Evolutionary conservation across 2,888 invertebrate species (phyloP).

Genomic region (Polia nebulosa): DNA sequence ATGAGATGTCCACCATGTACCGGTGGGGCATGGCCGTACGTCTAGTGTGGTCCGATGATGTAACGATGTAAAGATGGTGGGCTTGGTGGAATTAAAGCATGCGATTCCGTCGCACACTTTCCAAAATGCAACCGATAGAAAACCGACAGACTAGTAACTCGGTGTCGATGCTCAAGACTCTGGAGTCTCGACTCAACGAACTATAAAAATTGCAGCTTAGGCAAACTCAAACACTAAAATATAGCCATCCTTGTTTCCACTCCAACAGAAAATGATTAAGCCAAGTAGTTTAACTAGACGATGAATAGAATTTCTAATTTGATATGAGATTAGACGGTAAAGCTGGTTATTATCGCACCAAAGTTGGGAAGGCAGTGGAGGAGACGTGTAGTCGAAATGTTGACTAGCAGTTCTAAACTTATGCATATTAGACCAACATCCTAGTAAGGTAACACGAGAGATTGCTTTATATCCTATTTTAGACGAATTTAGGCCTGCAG

Average conservation of each 20-base stretch:
- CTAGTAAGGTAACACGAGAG: background rate
- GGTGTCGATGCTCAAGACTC: too few species aligned
- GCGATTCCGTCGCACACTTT: too few species aligned
- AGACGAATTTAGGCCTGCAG: too few species aligned
- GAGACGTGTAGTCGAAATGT: conserved; percentile 1
- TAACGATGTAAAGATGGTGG: too few species aligned
- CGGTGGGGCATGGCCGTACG: too few species aligned
- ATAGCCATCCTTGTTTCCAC: background rate
- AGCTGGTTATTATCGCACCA: conserved; percentile 36
- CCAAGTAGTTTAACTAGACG: conserved; percentile 15
- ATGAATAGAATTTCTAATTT: conserved; percentile 39
- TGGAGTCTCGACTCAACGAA: too few species aligned
- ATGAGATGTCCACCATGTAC: too few species aligned
- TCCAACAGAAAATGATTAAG: conserved; percentile 17
- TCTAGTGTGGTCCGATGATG: too few species aligned
- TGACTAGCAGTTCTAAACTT: conserved; percentile 11
- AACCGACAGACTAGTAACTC: too few species aligned
- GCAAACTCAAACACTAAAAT: background rate
- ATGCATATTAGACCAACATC: conserved; percentile 11
- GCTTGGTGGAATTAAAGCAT: too few species aligned
- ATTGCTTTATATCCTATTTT: background rate
- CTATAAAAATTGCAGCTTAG: background rate
- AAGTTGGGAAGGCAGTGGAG: conserved; percentile 16
- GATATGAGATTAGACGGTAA: conserved; percentile 35
- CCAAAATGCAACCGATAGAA: too few species aligned